phyloP scores from a whole-genome alignment of 2,113 vertebrate species.

The Electrona antarctica region DNA sequence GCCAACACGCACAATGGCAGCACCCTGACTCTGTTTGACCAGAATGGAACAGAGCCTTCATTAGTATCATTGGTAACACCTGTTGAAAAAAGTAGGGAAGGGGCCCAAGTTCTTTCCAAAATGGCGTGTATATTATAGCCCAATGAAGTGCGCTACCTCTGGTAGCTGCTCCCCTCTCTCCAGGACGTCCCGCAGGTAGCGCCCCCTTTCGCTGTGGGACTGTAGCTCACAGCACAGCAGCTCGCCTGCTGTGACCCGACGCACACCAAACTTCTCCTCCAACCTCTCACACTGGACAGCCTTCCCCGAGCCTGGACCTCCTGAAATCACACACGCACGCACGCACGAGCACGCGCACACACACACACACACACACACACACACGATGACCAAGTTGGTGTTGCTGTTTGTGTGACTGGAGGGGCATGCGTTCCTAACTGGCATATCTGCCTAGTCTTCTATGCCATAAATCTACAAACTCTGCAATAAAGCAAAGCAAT shows the following conservation, averaged over 20 bases:
- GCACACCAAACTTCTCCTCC: slow-evolving; percentile 85
- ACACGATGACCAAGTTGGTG: not conserved
- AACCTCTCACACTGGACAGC: slow-evolving; percentile 86
- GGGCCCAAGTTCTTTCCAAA: too few relatives aligned
- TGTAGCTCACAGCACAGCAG: slow-evolving; percentile 84
- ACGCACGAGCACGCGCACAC: not conserved
- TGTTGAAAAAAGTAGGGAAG: too few relatives aligned
- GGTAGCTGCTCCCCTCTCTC: slow-evolving; percentile 85
- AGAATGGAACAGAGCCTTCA: too few relatives aligned
- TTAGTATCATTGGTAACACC: too few relatives aligned
- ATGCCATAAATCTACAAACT: too few relatives aligned
- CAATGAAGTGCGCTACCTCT: slow-evolving; percentile 69
- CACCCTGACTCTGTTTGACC: too few relatives aligned
- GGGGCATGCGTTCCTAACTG: too few relatives aligned
- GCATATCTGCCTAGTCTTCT: too few relatives aligned
- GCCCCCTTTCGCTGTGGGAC: slow-evolving; percentile 83
- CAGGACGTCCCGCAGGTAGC: slow-evolving; percentile 81
- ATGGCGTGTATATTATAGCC: too few relatives aligned
- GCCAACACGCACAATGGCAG: too few relatives aligned
- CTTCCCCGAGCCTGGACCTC: slow-evolving; percentile 93
- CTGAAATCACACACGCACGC: slow-evolving; percentile 66
- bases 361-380: not conserved
- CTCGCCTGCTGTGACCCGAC: slow-evolving; percentile 76
- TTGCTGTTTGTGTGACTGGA: too few relatives aligned
- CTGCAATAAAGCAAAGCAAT: too few relatives aligned